Evolutionary conservation across 1,140 invertebrate genomes (phyloP).

Genomic region (Drosophila malerkotliana): DNA sequence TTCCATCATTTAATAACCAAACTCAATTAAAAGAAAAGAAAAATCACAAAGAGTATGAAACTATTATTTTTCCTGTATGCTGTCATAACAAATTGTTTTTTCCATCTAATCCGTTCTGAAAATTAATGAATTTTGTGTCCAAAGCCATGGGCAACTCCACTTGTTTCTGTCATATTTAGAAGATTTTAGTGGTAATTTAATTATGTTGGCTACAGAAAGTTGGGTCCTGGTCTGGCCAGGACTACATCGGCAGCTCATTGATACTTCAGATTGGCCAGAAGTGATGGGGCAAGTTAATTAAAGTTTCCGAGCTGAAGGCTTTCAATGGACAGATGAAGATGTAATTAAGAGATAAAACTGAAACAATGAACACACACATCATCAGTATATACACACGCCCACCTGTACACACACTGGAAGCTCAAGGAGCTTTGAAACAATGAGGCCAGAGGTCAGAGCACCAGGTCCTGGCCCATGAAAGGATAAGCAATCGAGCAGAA

Average conservation of each 20-base stretch:
- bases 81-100: constrained; percentile 1
- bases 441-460: constrained; percentile 12
- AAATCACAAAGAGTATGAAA: not conserved
- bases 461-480: constrained; percentile 7
- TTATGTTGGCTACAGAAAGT: constrained; percentile 56
- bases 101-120: constrained; percentile 3
- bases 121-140: constrained; percentile 25
- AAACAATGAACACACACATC: constrained; percentile 57
- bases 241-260: constrained; percentile 21
- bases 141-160: not conserved
- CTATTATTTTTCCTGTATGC: not conserved
- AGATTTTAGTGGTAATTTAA: constrained; percentile 59
- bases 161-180: constrained; percentile 41
- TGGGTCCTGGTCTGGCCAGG: constrained; percentile 2
- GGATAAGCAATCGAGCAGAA: constrained; percentile 43
- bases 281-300: constrained; percentile 67
- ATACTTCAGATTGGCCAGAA: constrained; percentile 25
- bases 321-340: constrained; percentile 67
- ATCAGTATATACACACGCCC: constrained; percentile 17
- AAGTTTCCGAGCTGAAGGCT: constrained; percentile 63
- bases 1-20: not conserved
- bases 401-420: constrained; percentile 10
- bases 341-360: constrained; percentile 78
- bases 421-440: not conserved
- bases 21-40: not conserved